phyloP scores from a whole-genome alignment of 1,140 invertebrate genomes.

The Aplysia californica region DNA sequence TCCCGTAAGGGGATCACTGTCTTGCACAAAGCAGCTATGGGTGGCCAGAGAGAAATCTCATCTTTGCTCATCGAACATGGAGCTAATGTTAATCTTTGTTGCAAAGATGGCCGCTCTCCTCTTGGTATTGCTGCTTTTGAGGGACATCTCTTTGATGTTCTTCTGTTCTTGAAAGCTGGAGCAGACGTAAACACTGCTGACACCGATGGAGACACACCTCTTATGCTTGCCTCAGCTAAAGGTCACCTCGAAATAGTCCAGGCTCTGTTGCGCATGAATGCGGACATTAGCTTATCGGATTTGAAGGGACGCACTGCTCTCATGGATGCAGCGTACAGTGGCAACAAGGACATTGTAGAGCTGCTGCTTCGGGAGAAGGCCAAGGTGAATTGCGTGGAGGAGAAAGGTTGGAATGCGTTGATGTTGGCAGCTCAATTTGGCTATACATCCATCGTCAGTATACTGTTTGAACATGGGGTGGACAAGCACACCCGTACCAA shows the following conservation, averaged over 20 bases:
- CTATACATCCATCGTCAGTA: slow-evolving; percentile 6
- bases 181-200: slow-evolving; percentile 26
- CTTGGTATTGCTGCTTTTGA: neutral
- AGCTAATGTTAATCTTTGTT: slow-evolving; percentile 6
- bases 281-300: slow-evolving; percentile 15
- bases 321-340: slow-evolving; percentile 28
- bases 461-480: slow-evolving; percentile 2
- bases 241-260: slow-evolving; percentile 27
- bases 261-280: slow-evolving; percentile 14
- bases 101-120: neutral
- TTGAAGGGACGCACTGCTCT: slow-evolving; percentile 29
- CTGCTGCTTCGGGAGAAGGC: slow-evolving; percentile 8
- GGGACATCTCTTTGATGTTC: slow-evolving; percentile 16
- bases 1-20: neutral
- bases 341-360: slow-evolving; percentile 21
- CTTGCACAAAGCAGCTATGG: neutral
- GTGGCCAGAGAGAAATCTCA: neutral
- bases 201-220: slow-evolving; percentile 33
- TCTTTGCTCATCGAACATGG: slow-evolving; percentile 6
- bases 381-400: slow-evolving; percentile 14
- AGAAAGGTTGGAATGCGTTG: slow-evolving; percentile 32
- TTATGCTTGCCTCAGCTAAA: slow-evolving; percentile 33
- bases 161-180: slow-evolving; percentile 20
- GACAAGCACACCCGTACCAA: slow-evolving; percentile 4
- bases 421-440: slow-evolving; percentile 30